Evolutionary conservation across 35 echinoderm and acorn worm species (phyloP).

Genomic region (Chiridota heheva): DNA sequence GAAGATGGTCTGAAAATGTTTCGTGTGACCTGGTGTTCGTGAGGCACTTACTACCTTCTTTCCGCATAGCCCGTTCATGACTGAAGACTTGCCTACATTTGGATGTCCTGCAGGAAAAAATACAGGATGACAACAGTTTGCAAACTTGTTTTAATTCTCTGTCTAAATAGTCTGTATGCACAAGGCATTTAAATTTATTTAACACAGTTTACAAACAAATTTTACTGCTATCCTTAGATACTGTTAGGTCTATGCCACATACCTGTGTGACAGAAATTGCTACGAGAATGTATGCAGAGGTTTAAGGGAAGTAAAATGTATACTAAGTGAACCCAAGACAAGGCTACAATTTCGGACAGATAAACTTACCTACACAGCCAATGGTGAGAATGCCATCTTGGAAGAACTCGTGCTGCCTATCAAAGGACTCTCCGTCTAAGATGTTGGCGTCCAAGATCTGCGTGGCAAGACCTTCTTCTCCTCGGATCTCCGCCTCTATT

Average conservation of each 20-base stretch:
- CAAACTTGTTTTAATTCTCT: background rate
- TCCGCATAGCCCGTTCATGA: slow-evolving; percentile 96
- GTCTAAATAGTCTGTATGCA: background rate
- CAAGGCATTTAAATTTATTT: too few relatives aligned
- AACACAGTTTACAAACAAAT: too few relatives aligned
- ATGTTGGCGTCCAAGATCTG: slow-evolving; percentile 39
- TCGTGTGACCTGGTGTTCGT: slow-evolving; percentile 90
- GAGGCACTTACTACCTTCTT: slow-evolving; percentile 96
- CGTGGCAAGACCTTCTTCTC: slow-evolving; percentile 61
- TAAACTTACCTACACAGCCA: slow-evolving; percentile 95
- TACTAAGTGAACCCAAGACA: too few relatives aligned
- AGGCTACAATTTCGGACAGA: too few relatives aligned
- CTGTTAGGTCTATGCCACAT: too few relatives aligned
- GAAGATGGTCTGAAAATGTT: slow-evolving; percentile 99
- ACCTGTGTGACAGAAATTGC: too few relatives aligned
- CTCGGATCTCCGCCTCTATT: slow-evolving; percentile 91
- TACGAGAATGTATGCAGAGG: too few relatives aligned
- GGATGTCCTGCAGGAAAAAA: slow-evolving; percentile 69
- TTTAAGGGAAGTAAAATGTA: too few relatives aligned
- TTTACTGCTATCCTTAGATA: too few relatives aligned
- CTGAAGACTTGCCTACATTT: slow-evolving; percentile 95
- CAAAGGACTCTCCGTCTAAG: slow-evolving; percentile 12
- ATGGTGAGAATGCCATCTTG: slow-evolving; percentile 87
- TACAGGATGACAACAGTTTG: background rate
- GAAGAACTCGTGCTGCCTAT: slow-evolving; percentile 80